Conservation (phyloP, 2,113 vertebrate genomes). For the Antigone vipio region DNA sequence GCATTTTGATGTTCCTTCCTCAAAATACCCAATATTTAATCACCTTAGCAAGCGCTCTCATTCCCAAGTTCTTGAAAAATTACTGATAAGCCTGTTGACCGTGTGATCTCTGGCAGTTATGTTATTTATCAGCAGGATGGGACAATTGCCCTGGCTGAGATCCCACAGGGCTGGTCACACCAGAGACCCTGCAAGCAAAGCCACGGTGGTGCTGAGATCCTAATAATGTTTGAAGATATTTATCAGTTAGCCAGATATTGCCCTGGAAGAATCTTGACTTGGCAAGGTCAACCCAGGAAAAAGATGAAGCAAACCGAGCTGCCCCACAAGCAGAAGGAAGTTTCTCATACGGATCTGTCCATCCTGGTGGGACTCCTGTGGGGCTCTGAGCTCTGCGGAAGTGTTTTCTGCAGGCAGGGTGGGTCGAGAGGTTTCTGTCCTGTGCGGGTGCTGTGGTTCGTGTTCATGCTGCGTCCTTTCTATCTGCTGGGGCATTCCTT, state of each 20-base stretch:
- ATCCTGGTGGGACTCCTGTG: background rate
- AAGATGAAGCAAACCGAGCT: background rate
- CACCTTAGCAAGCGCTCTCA: background rate
- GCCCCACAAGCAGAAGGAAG: background rate
- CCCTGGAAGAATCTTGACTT: fast-evolving
- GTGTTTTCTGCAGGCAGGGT: background rate
- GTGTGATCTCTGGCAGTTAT: background rate
- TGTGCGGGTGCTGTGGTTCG: background rate
- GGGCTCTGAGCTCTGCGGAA: background rate
- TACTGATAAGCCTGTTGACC: background rate
- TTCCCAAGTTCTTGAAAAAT: background rate
- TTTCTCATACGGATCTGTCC: fast-evolving
- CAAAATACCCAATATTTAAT: background rate
- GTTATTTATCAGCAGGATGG: background rate
- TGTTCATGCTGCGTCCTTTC: background rate
- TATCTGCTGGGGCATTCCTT: background rate
- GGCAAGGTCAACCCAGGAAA: background rate
- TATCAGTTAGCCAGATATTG: background rate
- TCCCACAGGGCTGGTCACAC: background rate
- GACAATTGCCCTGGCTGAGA: background rate
- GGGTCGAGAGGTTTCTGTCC: background rate
- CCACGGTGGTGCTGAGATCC: background rate
- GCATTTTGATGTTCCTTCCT: background rate
- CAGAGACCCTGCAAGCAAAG: background rate
- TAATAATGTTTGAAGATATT: background rate